Evolutionary conservation across 2,797 vertebrate genomes (phyloP).

Genomic region (Melanotaenia pygmaea): DNA sequence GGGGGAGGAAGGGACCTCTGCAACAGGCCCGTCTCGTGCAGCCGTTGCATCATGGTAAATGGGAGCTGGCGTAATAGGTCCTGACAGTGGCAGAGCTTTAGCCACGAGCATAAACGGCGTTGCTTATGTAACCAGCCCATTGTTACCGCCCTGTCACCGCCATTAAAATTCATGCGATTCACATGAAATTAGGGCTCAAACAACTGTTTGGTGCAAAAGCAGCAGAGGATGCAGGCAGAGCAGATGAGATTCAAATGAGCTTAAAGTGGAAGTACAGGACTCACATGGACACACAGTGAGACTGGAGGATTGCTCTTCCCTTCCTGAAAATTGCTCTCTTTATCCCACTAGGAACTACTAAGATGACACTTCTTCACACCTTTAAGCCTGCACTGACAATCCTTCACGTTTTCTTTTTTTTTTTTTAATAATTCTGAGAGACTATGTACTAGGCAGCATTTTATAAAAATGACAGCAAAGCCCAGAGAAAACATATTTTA

Average conservation of each 20-base stretch:
- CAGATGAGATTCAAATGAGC: conserved; percentile 27
- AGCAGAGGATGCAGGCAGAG: neutral
- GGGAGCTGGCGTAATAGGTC: conserved; percentile 53
- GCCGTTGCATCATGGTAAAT: conserved; percentile 45
- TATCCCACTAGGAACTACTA: neutral
- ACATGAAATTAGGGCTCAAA: conserved; percentile 38
- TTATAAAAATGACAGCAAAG: neutral
- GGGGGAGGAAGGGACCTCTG: conserved; percentile 7
- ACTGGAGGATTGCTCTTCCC: neutral
- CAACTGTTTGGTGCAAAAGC: conserved; percentile 24
- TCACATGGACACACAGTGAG: neutral
- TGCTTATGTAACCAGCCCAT: conserved; percentile 66
- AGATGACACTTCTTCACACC: conserved; percentile 45
- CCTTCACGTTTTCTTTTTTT: conserved; percentile 25
- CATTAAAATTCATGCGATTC: conserved; percentile 62
- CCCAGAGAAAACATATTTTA: neutral
- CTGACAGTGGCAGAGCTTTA: conserved; percentile 69
- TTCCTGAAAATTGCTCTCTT: neutral
- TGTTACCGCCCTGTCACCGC: conserved; percentile 56
- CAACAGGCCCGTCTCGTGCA: conserved; percentile 37
- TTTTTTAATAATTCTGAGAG: too few relatives aligned
- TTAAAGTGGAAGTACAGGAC: conserved; percentile 11
- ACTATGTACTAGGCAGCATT: neutral
- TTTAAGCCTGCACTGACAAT: conserved; percentile 31
- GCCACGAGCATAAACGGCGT: conserved; percentile 65